A percentile compares a stretch with the other conserved stretches of the same genome.
Conservation (phyloP, 2,888 invertebrate genomes). For the Polietes domitor region DNA sequence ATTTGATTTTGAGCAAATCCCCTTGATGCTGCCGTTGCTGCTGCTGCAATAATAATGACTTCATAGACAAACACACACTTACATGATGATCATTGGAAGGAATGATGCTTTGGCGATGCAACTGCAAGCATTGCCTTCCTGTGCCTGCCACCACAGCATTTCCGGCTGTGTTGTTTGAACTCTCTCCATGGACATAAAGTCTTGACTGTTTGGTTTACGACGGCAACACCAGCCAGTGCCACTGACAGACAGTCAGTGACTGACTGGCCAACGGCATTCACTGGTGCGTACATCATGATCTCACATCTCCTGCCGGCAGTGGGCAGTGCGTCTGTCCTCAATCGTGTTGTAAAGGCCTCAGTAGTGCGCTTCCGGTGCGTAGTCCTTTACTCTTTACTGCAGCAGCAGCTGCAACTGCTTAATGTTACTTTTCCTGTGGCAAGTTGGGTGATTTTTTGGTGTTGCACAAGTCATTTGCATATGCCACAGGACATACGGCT, state of each 20-base stretch:
- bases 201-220: neutral
- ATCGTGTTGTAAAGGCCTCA: neutral
- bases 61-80: neutral
- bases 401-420: neutral
- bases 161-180: slow-evolving; percentile 41
- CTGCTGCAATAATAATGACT: neutral
- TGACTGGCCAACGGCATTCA: neutral
- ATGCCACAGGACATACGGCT: slow-evolving; percentile 42
- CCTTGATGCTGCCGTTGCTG: slow-evolving; percentile 6
- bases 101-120: neutral
- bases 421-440: slow-evolving; percentile 48
- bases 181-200: neutral
- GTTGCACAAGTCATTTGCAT: slow-evolving; percentile 65
- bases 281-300: slow-evolving; percentile 3
- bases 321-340: slow-evolving; percentile 1
- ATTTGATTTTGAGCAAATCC: slow-evolving; percentile 57
- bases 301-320: neutral
- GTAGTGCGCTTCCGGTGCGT: neutral
- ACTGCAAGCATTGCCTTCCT: slow-evolving; percentile 7
- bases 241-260: neutral
- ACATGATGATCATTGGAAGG: neutral
- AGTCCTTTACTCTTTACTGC: neutral
- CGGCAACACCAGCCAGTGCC: neutral
- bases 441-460: slow-evolving; percentile 57
- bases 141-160: too few relatives aligned